phyloP scores from a whole-genome alignment of 2,113 vertebrate species.

The Pelusios castaneus region DNA sequence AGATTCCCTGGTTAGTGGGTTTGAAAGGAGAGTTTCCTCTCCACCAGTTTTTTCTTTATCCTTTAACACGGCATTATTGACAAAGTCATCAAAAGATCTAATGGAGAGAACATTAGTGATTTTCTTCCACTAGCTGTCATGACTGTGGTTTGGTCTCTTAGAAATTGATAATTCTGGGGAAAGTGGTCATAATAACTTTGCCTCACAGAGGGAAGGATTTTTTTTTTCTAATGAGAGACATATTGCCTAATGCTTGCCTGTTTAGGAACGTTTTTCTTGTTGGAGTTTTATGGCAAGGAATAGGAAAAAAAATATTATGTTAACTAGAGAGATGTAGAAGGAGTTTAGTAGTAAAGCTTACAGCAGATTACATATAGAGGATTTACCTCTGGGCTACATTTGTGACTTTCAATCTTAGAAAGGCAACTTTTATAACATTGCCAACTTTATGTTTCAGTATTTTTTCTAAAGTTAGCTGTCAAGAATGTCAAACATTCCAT shows the following conservation, averaged over 20 bases:
- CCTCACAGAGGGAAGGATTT: background rate
- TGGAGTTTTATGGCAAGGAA: background rate
- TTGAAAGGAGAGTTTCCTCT: background rate
- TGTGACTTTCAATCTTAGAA: background rate
- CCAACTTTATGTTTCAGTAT: background rate
- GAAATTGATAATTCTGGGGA: background rate
- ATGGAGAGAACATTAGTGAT: background rate
- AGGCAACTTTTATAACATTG: background rate
- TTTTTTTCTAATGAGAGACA: rapidly evolving
- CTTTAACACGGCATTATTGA: background rate
- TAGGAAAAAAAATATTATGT: background rate
- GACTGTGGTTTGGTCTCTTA: background rate
- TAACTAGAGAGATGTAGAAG: background rate
- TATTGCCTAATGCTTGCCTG: background rate
- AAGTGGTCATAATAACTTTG: background rate
- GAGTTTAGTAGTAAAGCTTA: background rate
- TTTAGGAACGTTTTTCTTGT: background rate
- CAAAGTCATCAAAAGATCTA: background rate
- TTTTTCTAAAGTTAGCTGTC: background rate
- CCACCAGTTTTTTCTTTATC: background rate
- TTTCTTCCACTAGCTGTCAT: background rate
- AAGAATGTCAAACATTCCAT: conserved; percentile 3
- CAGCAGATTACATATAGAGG: rapidly evolving
- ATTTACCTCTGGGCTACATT: background rate
- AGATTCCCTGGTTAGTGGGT: background rate